Evolutionary conservation across 2,113 vertebrate genomes (phyloP).

Genomic region (Eptatretus burgeri): DNA sequence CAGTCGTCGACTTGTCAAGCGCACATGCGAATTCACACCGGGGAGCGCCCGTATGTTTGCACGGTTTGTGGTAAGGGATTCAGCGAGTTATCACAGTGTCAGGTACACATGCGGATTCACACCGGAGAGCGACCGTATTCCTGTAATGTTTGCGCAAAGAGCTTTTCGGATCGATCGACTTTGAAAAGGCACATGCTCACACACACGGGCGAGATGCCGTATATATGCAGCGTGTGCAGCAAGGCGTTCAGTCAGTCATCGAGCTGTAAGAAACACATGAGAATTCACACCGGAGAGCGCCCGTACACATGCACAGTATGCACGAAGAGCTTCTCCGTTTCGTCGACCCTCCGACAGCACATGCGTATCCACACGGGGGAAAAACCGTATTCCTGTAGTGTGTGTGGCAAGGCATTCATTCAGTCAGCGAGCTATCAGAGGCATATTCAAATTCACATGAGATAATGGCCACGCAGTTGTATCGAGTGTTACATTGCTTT

Average conservation of each 20-base stretch:
- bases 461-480: conserved; percentile 28
- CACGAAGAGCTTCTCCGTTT: neutral
- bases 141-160: neutral
- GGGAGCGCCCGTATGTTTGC: neutral
- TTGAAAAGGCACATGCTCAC: neutral
- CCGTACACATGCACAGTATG: conserved; percentile 2
- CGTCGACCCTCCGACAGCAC: neutral
- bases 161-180: neutral
- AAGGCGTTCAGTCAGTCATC: conserved; percentile 3
- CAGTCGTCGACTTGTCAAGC: neutral
- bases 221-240: conserved; percentile 1
- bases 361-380: neutral
- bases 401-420: neutral
- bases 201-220: conserved; percentile 1
- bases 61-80: neutral
- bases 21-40: neutral
- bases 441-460: neutral
- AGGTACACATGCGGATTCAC: neutral
- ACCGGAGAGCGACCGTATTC: neutral
- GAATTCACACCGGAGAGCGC: neutral
- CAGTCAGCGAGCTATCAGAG: conserved; percentile 4
- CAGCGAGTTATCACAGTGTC: neutral
- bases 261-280: conserved; percentile 4
- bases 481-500: no score
- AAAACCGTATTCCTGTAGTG: neutral